A percentile compares a stretch with the other conserved stretches of the same genome.
Conservation (phyloP, 2,797 vertebrate species). For the Argya squamiceps region DNA sequence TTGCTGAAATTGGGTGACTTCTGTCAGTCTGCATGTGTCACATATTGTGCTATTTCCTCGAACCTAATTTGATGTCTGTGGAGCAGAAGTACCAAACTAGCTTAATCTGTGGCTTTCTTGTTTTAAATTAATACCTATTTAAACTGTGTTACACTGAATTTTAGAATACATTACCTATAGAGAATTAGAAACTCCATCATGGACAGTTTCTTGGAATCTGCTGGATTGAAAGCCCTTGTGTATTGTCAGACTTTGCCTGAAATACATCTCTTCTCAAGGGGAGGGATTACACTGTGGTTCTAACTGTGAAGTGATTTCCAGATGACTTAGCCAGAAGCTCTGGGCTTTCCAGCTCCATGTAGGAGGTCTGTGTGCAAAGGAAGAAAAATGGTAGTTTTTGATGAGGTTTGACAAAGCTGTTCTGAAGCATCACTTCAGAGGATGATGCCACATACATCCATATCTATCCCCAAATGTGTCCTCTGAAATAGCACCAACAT, state of each 20-base stretch:
- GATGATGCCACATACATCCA: neutral
- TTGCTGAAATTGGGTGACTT: neutral
- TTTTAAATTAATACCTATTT: neutral
- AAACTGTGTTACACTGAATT: fast-evolving
- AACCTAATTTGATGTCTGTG: neutral
- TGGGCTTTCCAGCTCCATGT: neutral
- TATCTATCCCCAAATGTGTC: neutral
- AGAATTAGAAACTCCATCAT: neutral
- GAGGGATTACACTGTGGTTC: neutral
- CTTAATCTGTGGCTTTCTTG: no score
- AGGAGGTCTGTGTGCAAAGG: neutral
- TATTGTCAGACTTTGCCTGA: neutral
- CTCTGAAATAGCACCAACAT: neutral
- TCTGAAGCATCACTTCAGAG: neutral
- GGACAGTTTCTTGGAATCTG: neutral
- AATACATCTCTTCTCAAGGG: neutral
- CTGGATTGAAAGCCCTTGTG: neutral
- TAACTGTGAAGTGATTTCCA: neutral
- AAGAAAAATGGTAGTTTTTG: neutral
- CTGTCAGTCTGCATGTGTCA: neutral
- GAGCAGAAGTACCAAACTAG: neutral
- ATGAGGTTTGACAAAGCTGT: neutral
- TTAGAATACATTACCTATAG: fast-evolving
- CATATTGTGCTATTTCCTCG: fast-evolving
- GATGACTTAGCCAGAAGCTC: neutral